Evolutionary conservation across 2,888 invertebrate species (phyloP).

Genomic region (Piscicola geometra): DNA sequence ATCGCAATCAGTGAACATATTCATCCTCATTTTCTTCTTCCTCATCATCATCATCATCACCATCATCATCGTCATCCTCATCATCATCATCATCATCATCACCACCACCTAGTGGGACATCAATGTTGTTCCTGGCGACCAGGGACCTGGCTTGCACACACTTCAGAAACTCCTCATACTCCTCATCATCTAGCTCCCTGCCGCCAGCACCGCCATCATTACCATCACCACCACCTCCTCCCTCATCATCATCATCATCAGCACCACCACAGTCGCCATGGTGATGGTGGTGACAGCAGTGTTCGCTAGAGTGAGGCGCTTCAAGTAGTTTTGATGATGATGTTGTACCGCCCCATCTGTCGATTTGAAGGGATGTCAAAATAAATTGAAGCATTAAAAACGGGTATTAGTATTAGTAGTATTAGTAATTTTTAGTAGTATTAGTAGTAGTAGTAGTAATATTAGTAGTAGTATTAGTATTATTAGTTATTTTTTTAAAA

Average conservation of each 20-base stretch:
- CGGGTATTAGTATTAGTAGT: no score
- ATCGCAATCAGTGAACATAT: no score
- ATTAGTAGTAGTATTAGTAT: no score
- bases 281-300: neutral
- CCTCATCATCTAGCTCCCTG: constrained; percentile 49
- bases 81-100: constrained; percentile 7
- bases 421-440: no score
- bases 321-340: neutral
- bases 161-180: constrained; percentile 55
- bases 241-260: constrained; percentile 1
- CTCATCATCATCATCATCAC: constrained; percentile 8
- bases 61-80: constrained; percentile 7
- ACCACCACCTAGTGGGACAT: constrained; percentile 40
- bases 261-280: neutral
- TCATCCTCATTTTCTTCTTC: neutral
- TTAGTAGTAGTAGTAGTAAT: no score
- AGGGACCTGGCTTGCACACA: constrained; percentile 52
- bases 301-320: neutral
- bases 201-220: neutral
- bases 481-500: no score
- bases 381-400: neutral
- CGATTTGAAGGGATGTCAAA: neutral
- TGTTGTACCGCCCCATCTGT: neutral
- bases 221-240: neutral
- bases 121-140: constrained; percentile 42